These are phyloP conservation scores for Pachycephala philippinensis DNA, from an alignment of 2,113 vertebrate species.

Conservation along the genomic window DNA sequence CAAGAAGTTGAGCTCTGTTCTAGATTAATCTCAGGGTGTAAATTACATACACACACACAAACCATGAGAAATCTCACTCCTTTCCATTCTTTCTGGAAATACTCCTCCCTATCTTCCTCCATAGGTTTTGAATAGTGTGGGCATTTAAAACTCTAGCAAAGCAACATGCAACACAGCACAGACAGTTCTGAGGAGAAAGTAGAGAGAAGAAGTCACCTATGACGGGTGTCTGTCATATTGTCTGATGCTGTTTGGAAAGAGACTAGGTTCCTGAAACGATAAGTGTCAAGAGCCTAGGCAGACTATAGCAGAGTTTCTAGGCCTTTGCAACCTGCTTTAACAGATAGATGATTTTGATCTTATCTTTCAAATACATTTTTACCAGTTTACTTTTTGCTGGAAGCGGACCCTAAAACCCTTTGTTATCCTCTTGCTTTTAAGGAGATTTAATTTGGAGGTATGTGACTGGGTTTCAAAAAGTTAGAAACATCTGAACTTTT, in stretches of 20 bases:
- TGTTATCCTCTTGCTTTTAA: background rate
- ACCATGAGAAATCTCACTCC: background rate
- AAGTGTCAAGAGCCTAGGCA: background rate
- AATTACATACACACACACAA: rapidly evolving
- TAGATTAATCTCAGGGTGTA: background rate
- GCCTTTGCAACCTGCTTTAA: background rate
- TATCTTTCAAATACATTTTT: background rate
- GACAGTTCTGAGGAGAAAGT: background rate
- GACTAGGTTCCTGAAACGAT: background rate
- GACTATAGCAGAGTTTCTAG: background rate
- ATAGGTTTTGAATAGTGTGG: background rate
- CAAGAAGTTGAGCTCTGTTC: background rate
- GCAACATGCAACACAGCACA: background rate
- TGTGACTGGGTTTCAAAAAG: background rate
- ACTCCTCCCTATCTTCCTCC: background rate
- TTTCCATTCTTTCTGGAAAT: background rate
- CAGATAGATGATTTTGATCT: background rate
- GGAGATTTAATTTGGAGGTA: background rate
- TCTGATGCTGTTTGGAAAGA: background rate
- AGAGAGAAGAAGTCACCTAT: background rate
- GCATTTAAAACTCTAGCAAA: background rate
- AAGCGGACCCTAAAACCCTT: background rate
- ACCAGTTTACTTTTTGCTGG: background rate
- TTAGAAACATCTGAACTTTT: background rate
- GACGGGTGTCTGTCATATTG: background rate